These are phyloP conservation scores for Mormyrus lacerda DNA, from an alignment of 2,113 vertebrate genomes.

Conservation along the genomic window DNA sequence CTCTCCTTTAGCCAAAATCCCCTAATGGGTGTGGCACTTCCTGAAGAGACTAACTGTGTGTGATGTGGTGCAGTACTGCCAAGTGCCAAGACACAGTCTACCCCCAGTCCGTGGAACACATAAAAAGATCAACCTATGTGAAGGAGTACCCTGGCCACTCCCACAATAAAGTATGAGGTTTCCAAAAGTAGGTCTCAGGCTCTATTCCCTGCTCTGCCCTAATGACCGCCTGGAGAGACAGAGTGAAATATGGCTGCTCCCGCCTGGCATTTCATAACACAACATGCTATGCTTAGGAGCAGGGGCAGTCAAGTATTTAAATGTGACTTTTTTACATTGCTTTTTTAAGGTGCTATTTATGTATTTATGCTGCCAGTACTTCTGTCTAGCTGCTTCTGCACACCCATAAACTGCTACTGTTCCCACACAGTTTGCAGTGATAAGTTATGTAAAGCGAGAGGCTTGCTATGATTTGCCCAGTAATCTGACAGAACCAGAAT, in stretches of 20 bases:
- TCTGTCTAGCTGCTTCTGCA: background rate
- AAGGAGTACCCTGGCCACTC: too few species aligned
- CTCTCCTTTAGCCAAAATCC: too few species aligned
- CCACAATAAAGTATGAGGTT: too few species aligned
- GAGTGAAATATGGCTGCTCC: background rate
- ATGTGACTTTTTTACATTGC: background rate
- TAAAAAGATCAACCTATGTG: too few species aligned
- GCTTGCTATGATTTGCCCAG: background rate
- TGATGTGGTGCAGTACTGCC: too few species aligned
- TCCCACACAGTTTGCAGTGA: background rate
- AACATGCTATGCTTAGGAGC: background rate
- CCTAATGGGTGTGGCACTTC: too few species aligned
- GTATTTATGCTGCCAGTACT: background rate
- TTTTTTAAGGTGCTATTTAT: background rate
- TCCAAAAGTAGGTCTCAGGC: background rate
- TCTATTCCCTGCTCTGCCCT: background rate
- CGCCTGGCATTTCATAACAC: background rate
- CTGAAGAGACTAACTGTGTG: too few species aligned
- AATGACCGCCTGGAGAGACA: background rate
- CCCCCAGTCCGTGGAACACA: too few species aligned
- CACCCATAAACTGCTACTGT: background rate
- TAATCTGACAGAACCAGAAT: background rate
- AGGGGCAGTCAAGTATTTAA: background rate
- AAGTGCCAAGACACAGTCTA: too few species aligned
- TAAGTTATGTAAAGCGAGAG: background rate